Evolutionary conservation across 2,888 invertebrate species (phyloP).

Genomic region (Pimpla rufipes): DNA sequence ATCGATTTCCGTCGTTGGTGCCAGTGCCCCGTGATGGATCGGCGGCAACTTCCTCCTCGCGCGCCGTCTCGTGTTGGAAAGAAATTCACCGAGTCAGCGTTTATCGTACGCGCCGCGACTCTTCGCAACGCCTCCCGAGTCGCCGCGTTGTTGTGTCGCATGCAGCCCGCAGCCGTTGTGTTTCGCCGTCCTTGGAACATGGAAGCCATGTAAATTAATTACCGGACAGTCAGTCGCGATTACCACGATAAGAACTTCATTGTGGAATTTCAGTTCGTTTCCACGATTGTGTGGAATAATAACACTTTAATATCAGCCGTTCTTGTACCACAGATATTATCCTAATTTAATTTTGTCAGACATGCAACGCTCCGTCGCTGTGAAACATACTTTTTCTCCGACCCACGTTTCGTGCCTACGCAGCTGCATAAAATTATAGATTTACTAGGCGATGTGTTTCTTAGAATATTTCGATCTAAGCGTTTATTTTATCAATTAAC

Average conservation of each 20-base stretch:
- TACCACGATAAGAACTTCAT: not conserved
- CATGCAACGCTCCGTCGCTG: too few relatives aligned
- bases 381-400: too few relatives aligned
- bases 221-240: not conserved
- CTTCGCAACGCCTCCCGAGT: not conserved
- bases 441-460: too few relatives aligned
- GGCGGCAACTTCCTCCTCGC: conserved; percentile 64
- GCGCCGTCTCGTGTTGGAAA: conserved; percentile 3
- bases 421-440: too few relatives aligned
- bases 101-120: conserved; percentile 4
- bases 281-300: not conserved
- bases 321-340: too few relatives aligned
- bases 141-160: conserved; percentile 6
- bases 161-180: not conserved
- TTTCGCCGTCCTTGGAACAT: not conserved
- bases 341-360: too few relatives aligned
- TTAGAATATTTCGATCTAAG: too few relatives aligned
- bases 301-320: too few relatives aligned
- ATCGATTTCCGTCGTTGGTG: conserved; percentile 79
- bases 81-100: conserved; percentile 13
- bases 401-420: too few relatives aligned
- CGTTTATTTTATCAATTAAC: too few relatives aligned
- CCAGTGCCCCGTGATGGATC: conserved; percentile 75
- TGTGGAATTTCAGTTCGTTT: not conserved
- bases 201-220: not conserved